Conservation (phyloP, 1,140 invertebrate species). For the Caenorhabditis tropicalis region DNA sequence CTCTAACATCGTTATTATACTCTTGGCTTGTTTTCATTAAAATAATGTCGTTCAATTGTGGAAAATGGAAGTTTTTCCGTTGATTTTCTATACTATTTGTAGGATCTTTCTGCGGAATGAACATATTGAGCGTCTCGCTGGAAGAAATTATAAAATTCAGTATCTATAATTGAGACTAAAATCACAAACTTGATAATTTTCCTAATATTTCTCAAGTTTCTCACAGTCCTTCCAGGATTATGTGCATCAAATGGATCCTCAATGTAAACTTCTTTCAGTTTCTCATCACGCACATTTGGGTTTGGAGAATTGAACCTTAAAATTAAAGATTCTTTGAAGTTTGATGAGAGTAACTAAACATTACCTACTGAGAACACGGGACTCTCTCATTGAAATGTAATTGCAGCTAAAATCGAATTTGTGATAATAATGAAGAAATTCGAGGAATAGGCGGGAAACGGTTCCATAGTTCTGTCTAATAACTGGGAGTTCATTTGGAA, state of each 20-base stretch:
- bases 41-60: background rate
- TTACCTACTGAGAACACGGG: background rate
- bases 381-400: background rate
- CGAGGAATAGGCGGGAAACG: background rate
- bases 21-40: background rate
- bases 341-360: background rate
- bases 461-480: background rate
- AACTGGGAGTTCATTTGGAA: background rate
- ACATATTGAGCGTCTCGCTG: background rate
- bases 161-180: background rate
- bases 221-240: constrained; percentile 19
- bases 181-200: background rate
- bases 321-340: background rate
- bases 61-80: background rate
- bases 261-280: constrained; percentile 8
- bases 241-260: constrained; percentile 19
- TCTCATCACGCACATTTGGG: background rate
- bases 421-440: constrained; percentile 5
- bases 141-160: background rate
- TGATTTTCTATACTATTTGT: background rate
- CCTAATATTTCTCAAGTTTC: background rate
- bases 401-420: background rate
- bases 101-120: background rate
- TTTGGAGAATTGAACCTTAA: background rate
- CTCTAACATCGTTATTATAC: background rate